These are phyloP conservation scores for Daphoenositta chrysoptera DNA, from an alignment of 2,113 vertebrate species.

Conservation along the genomic window DNA sequence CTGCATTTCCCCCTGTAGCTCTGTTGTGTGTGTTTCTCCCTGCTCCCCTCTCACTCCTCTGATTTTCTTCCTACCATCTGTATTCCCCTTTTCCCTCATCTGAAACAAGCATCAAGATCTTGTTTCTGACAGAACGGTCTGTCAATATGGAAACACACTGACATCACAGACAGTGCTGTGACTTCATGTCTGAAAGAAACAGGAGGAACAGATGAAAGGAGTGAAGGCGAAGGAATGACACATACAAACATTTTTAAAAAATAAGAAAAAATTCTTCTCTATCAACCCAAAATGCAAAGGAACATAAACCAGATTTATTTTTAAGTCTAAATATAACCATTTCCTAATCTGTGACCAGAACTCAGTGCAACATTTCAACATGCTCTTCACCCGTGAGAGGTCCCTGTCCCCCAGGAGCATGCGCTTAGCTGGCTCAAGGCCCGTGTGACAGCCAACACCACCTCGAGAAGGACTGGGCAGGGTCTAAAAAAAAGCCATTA, in stretches of 20 bases:
- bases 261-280: constrained; percentile 6
- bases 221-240: constrained; percentile 6
- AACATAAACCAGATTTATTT: constrained; percentile 17
- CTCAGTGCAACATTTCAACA: not conserved
- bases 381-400: not conserved
- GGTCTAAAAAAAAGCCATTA: not conserved
- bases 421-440: not conserved
- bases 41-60: not conserved
- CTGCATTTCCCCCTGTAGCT: not conserved
- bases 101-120: constrained; percentile 59
- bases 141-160: constrained; percentile 62
- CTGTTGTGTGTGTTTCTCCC: not conserved
- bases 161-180: constrained; percentile 59
- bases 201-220: constrained; percentile 61
- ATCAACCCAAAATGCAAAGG: not conserved
- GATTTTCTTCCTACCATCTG: constrained; percentile 52
- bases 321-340: constrained; percentile 3
- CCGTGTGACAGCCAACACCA: not conserved
- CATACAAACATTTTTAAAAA: constrained; percentile 27
- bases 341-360: not conserved
- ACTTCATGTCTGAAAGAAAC: constrained; percentile 59
- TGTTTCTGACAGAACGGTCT: constrained; percentile 61
- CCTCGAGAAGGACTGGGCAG: not conserved
- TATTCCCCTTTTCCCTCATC: constrained; percentile 56
- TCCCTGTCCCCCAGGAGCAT: not conserved